Base-by-base conservation (phyloP, 1,140 invertebrate species). In the Lordiphosa collinella region DNA sequence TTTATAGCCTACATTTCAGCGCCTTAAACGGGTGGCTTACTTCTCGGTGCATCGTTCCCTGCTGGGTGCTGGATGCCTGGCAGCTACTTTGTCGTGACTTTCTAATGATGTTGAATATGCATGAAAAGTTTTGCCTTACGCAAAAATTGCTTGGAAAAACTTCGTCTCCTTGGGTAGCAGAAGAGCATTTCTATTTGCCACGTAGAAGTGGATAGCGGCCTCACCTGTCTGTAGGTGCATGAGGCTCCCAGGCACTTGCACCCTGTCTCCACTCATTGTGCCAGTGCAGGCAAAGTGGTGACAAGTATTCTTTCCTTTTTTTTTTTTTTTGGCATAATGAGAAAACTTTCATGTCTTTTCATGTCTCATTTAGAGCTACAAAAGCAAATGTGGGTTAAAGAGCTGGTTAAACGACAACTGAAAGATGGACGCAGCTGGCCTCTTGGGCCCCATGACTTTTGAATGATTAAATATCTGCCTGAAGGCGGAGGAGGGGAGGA, bases 61-160 rank as follows among this genome's bases (percentile, higher is more conserved):
- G 25, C n/a, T 43, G 11, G 18, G 62, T 58, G 35, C 38, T 34
- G 32, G n/a, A 62, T 57, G 29, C 52, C 62, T 51, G 29, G 57
- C 64, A 53, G 69, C 70, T 75, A 82, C 75, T 75, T 82, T 82
- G 76, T 52, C 64, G 59, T 76, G 76, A 76, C 75, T 80, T 80
- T 76, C 76, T 84, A 76, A 82, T 82, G 76, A 84, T 71, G 78
- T 82, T 82, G 76, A 82, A 84, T 80, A 80, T 80, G 76, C 78
- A 80, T 70, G 68, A 56, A 82, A 80, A 82, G 50, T 82, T 80
- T 70, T 62, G 51, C 65, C 57, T 65, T 61, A 61, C 65, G 53
- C 70, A 79, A 63, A 75, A 79, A 74, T 70, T 58, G 41, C 60
- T 41, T 35, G 9, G 10, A 47, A 67, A 73, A 73, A 68, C 75